Conservation (phyloP, 2,888 invertebrate species). For the Masnerella sp. region DNA sequence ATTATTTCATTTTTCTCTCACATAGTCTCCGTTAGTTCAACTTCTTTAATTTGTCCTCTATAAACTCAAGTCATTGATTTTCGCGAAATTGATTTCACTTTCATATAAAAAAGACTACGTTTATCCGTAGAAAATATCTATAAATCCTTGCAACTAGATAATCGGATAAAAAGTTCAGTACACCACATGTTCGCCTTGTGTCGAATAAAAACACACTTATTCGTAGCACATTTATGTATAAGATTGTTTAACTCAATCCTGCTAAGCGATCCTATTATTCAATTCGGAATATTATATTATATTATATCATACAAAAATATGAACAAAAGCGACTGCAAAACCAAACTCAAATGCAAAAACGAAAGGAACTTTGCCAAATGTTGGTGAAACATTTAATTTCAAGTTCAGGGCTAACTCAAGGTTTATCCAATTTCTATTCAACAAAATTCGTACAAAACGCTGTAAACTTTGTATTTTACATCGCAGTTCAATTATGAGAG, state of each 20-base stretch:
- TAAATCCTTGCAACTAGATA: slow-evolving; percentile 65
- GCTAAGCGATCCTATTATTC: neutral
- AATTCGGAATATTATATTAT: too few relatives aligned
- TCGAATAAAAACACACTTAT: slow-evolving; percentile 75
- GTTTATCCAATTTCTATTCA: too few relatives aligned
- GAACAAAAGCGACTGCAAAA: too few relatives aligned
- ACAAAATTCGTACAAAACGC: neutral
- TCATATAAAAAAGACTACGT: slow-evolving; percentile 66
- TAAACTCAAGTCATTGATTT: slow-evolving; percentile 4
- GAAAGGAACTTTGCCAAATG: too few relatives aligned
- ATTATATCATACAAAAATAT: too few relatives aligned
- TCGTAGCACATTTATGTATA: slow-evolving; percentile 68
- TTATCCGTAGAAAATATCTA: slow-evolving; percentile 69
- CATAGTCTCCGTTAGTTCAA: neutral
- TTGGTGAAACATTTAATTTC: too few relatives aligned
- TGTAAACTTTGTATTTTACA: neutral
- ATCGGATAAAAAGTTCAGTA: slow-evolving; percentile 58
- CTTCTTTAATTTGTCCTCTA: neutral
- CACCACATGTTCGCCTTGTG: slow-evolving; percentile 59
- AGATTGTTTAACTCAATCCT: neutral
- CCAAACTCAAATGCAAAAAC: too few relatives aligned
- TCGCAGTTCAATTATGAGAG: slow-evolving; percentile 17
- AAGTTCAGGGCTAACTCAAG: too few relatives aligned
- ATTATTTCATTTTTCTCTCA: slow-evolving; percentile 25
- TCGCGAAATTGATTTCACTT: slow-evolving; percentile 22